phyloP scores from a whole-genome alignment of 2,888 invertebrate genomes.

The Netelia inedita region DNA sequence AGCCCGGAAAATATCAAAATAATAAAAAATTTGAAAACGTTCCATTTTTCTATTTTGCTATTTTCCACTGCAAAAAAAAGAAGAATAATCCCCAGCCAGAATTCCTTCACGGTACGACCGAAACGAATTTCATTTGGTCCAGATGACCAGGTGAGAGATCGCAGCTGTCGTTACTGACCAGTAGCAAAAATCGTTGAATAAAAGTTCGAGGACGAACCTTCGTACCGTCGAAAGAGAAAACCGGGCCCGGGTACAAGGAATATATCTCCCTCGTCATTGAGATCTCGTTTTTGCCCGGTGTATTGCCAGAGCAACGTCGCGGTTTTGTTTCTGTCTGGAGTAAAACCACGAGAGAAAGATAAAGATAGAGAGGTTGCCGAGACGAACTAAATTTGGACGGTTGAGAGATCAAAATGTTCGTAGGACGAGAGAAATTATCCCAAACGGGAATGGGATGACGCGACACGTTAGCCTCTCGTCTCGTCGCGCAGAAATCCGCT shows the following conservation, averaged over 20 bases:
- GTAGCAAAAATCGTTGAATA: slow-evolving; percentile 18
- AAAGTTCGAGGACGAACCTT: background rate
- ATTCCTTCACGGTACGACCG: background rate
- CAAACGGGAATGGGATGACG: slow-evolving; percentile 21
- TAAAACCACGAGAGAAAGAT: background rate
- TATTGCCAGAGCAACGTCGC: background rate
- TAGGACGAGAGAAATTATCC: slow-evolving; percentile 23
- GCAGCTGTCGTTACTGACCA: slow-evolving; percentile 40
- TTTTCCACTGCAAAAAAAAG: no score
- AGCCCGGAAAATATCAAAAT: background rate
- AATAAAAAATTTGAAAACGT: background rate
- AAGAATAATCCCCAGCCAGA: no score
- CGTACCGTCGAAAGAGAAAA: slow-evolving; percentile 7
- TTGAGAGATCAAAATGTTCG: background rate
- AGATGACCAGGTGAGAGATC: slow-evolving; percentile 4
- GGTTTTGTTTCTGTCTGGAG: background rate
- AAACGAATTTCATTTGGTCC: slow-evolving; percentile 6
- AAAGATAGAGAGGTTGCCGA: background rate
- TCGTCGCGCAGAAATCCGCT: background rate
- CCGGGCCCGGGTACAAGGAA: background rate
- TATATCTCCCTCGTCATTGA: slow-evolving; percentile 28
- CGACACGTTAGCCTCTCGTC: background rate
- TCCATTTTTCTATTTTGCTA: background rate
- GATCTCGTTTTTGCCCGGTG: background rate
- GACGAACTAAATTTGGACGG: slow-evolving; percentile 14